Conservation (phyloP, 2,797 vertebrate species). For the Eidolon dupreanum region DNA sequence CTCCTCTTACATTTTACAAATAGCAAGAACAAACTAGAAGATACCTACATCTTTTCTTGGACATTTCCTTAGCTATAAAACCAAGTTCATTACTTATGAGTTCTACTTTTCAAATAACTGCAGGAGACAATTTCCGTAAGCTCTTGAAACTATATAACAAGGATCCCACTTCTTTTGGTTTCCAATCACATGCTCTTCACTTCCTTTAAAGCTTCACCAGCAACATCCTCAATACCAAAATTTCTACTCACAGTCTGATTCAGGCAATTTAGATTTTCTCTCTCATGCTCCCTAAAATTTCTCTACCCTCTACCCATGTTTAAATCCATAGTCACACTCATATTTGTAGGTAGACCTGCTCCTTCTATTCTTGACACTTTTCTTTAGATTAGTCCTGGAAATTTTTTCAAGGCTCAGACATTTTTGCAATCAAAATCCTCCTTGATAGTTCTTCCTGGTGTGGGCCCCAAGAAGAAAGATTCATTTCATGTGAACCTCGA, state of each 20-base stretch:
- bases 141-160: neutral
- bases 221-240: neutral
- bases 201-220: neutral
- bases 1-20: neutral
- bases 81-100: neutral
- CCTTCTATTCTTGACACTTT: neutral
- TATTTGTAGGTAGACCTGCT: neutral
- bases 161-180: neutral
- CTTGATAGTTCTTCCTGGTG: neutral
- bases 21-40: neutral
- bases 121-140: neutral
- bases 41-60: neutral
- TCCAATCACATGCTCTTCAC: neutral
- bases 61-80: neutral
- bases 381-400: neutral
- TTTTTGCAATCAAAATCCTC: neutral
- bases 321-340: neutral
- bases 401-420: neutral
- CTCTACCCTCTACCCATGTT: neutral
- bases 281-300: neutral
- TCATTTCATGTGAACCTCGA: no score
- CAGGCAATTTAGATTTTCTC: neutral
- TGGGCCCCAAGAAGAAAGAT: no score
- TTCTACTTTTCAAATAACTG: neutral
- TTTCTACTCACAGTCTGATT: neutral